phyloP scores from a whole-genome alignment of 2,888 invertebrate genomes.

The Melanargia galathea region DNA sequence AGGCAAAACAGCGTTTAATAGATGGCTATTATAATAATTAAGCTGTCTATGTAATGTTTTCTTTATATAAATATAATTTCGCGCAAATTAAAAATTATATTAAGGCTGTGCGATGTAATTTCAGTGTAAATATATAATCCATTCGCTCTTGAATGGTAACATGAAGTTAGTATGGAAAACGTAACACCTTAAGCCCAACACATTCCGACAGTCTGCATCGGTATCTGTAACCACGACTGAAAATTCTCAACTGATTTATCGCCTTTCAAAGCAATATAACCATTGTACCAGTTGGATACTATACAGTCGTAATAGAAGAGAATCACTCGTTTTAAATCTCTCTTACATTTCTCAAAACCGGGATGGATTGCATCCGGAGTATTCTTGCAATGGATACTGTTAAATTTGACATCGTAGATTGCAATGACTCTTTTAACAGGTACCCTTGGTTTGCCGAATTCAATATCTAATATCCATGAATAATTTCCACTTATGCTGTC shows the following conservation, averaged over 20 bases:
- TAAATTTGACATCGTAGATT: slow-evolving; percentile 57
- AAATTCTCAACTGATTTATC: slow-evolving; percentile 65
- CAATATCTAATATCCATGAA: slow-evolving; percentile 64
- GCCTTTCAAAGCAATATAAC: slow-evolving; percentile 51
- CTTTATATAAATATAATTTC: too few species aligned
- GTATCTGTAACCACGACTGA: slow-evolving; percentile 59
- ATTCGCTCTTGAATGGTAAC: too few species aligned
- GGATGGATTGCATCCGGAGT: slow-evolving; percentile 62
- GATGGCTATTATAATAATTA: too few species aligned
- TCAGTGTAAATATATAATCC: too few species aligned
- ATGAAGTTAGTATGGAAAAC: too few species aligned
- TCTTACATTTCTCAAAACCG: slow-evolving; percentile 59
- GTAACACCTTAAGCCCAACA: slow-evolving; percentile 61
- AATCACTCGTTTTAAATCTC: slow-evolving; percentile 55
- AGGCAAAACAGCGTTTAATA: too few species aligned
- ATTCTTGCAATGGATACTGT: slow-evolving; percentile 62
- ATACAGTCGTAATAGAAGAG: slow-evolving; percentile 64
- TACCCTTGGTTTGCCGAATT: slow-evolving; percentile 58
- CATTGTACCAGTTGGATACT: slow-evolving; percentile 62
- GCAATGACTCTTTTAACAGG: slow-evolving; percentile 56
- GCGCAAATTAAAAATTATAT: too few species aligned
- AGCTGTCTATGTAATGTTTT: too few species aligned
- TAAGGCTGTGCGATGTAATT: too few species aligned
- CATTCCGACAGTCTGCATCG: slow-evolving; percentile 64
- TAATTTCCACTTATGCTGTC: slow-evolving; percentile 47